Percentiles rank a stretch among this genome's conserved stretches.
Evolutionary conservation across 2,888 invertebrate genomes (phyloP).

Genomic region (Scaptomyza caliginosa): DNA sequence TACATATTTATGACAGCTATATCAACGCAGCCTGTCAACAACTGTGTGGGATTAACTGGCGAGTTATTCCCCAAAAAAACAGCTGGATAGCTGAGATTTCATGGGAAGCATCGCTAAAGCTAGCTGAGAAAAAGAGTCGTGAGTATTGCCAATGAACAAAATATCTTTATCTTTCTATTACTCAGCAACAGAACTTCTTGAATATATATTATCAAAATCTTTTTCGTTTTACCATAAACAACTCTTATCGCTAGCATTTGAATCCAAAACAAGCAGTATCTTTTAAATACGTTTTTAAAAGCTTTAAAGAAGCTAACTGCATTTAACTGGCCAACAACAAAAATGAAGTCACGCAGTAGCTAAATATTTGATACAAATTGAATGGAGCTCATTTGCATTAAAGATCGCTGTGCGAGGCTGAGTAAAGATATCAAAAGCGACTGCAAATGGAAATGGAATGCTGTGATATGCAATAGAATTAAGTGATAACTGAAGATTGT

Average conservation of each 20-base stretch:
- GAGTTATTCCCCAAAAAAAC: constrained; percentile 30
- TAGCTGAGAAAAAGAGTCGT: constrained; percentile 7
- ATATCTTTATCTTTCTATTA: not conserved
- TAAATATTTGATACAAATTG: constrained; percentile 60
- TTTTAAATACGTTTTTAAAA: constrained; percentile 60
- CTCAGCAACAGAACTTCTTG: not conserved
- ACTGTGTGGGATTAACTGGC: constrained; percentile 35
- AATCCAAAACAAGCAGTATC: constrained; percentile 48
- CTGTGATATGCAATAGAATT: constrained; percentile 66
- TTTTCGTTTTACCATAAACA: not conserved
- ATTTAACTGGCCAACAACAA: constrained; percentile 26
- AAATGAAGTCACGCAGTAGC: constrained; percentile 55
- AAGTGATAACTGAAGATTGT: constrained; percentile 46
- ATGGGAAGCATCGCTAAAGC: constrained; percentile 36
- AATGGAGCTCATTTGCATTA: constrained; percentile 71
- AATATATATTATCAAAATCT: not conserved
- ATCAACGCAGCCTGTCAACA: constrained; percentile 70
- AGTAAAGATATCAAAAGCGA: constrained; percentile 16
- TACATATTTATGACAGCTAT: constrained; percentile 66
- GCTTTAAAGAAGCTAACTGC: constrained; percentile 57
- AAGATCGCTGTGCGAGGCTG: constrained; percentile 1
- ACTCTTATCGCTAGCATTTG: constrained; percentile 16
- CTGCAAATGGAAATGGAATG: constrained; percentile 56
- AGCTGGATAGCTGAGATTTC: constrained; percentile 45
- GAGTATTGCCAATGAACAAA: no score